Base-by-base conservation (phyloP, 92 coral and sea anemone species). In the Parazoanthus atlanticus region DNA sequence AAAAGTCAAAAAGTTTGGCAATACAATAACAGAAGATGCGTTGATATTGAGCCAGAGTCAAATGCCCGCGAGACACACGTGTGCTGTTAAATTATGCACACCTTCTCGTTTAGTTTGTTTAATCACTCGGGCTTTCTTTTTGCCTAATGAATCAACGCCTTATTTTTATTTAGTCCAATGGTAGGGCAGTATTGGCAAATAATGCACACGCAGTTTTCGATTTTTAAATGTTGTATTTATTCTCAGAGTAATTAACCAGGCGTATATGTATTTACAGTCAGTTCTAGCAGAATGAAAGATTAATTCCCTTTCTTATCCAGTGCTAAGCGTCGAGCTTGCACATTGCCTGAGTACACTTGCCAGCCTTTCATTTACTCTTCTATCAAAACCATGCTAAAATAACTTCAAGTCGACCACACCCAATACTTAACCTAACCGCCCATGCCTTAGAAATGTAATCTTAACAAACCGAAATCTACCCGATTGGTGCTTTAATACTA, bases 111-210 rank as follows among this genome's bases (percentile, higher is more conserved):
- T 69, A 40, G 52, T 9, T 41, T 23, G 78, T 19, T 29, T 84
- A 84, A 84, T 84, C 65, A 32, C 66, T 70, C 17, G 65, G 41
- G 87, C 87, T 84, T 84, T 84, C 65, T 84, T 67, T 40, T 70
- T 2, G 38, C 78, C 29, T 69, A 65, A 84, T 70, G 78, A 70
- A 71, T 41, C 76, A 84, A 69, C 64, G 87, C 64, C 65, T 84
- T 84, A n/a, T 70, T 84, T 40, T 83, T 31, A 67, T 67, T 36
- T 54, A 25, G 43, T 75, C 79, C 79, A 75, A 75, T 41, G 52
- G 52, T 36, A 38, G 79, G 43, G 49, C 79, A 26, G 79, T 75
- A 75, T 38, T 23, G 19, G 46, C 1, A 5, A 75, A 19, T 19
- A 71, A 74, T 36, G 26, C 28, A 74, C 47, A 25, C 47, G 13